Percentiles rank a stretch among this genome's conserved stretches.
Conservation (phyloP, 2,797 vertebrate genomes). For the Strix occidentalis region DNA sequence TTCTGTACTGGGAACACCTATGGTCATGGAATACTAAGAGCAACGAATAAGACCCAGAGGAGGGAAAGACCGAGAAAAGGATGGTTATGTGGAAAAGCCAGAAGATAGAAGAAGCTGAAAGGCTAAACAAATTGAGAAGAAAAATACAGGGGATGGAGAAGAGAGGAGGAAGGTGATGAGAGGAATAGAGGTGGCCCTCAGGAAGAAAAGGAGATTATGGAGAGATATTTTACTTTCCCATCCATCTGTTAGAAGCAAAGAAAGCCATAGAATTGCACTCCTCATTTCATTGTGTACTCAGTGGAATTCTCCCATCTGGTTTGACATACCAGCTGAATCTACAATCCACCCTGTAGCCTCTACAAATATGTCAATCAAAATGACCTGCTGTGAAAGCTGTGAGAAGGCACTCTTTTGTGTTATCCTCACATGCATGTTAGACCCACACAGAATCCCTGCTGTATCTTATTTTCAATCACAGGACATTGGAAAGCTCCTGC, state of each 20-base stretch:
- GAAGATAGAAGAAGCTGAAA: neutral
- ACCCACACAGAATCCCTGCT: constrained; percentile 40
- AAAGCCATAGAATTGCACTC: neutral
- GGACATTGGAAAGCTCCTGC: constrained; percentile 46
- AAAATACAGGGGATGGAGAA: neutral
- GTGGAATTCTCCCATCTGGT: constrained; percentile 71
- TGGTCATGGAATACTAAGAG: neutral
- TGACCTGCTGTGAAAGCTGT: constrained; percentile 70
- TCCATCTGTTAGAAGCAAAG: neutral
- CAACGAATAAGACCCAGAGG: neutral
- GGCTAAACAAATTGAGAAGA: neutral
- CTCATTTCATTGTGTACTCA: neutral
- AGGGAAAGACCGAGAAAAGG: neutral
- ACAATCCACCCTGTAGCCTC: constrained; percentile 60
- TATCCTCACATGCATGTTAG: constrained; percentile 53
- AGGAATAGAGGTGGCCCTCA: neutral
- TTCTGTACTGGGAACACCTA: neutral
- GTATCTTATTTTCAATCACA: constrained; percentile 60
- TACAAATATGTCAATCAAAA: constrained; percentile 70
- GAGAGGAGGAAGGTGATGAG: neutral
- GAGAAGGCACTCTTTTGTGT: constrained; percentile 56
- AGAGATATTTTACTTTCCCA: constrained; percentile 16
- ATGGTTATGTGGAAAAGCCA: neutral
- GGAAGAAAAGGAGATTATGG: neutral
- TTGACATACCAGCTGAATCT: constrained; percentile 73